Conservation (phyloP, 35 echinoderm and acorn worm species). For the Heliocidaris erythrogramma region DNA sequence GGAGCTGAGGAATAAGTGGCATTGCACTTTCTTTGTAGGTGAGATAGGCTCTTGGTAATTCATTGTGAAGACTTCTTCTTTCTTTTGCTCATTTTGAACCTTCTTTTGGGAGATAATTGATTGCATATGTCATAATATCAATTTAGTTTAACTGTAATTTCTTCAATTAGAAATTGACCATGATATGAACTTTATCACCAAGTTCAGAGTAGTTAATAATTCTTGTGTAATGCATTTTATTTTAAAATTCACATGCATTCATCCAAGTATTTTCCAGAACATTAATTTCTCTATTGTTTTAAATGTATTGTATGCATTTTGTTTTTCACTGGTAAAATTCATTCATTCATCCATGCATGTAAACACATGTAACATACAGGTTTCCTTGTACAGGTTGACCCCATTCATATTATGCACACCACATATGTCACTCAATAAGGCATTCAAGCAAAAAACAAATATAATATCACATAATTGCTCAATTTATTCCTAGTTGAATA, state of each 20-base stretch:
- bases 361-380: neutral
- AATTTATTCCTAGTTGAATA: too few relatives aligned
- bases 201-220: neutral
- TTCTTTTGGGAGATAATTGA: neutral
- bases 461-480: too few relatives aligned
- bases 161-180: neutral
- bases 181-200: neutral
- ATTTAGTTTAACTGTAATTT: neutral
- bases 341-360: neutral
- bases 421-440: neutral
- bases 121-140: neutral
- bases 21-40: neutral
- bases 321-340: neutral
- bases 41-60: neutral
- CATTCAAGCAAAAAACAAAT: neutral
- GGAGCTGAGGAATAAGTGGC: neutral
- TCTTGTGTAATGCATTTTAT: neutral
- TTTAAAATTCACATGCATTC: neutral
- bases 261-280: neutral
- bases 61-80: neutral
- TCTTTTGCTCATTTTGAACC: neutral
- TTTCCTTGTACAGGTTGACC: neutral
- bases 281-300: neutral
- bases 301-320: neutral
- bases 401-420: neutral